Evolutionary conservation across 2,888 invertebrate species (phyloP).

Genomic region (Choristoneura rosaceana): DNA sequence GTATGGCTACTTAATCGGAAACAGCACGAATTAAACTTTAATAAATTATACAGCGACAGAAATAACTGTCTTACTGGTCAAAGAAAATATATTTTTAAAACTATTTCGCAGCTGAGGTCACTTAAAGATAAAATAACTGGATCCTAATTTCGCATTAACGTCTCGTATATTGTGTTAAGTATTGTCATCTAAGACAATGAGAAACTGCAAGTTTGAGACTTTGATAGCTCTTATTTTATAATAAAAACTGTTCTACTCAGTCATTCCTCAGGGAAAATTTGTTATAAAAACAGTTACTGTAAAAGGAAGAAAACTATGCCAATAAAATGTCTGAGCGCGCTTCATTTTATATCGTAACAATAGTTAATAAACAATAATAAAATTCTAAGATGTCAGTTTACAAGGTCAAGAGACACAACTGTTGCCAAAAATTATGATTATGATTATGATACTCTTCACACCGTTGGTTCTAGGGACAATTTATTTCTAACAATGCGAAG

Average conservation of each 20-base stretch:
- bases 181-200: neutral
- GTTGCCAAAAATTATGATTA: slow-evolving; percentile 1
- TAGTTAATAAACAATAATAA: no score
- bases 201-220: neutral
- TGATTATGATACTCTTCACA: no score
- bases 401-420: neutral
- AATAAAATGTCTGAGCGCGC: no score
- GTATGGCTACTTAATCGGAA: slow-evolving; percentile 1
- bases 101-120: neutral
- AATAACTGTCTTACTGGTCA: neutral
- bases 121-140: neutral
- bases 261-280: no score
- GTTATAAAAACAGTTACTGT: no score
- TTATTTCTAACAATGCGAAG: no score
- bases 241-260: no score
- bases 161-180: neutral
- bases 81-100: neutral
- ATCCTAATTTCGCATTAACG: neutral
- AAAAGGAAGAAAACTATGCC: no score
- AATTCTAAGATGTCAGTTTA: no score
- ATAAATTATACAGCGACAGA: neutral
- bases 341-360: no score
- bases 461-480: no score
- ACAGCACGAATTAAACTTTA: slow-evolving; percentile 10
- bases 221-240: neutral